A percentile compares a stretch with the other conserved stretches of the same genome.
Evolutionary conservation across 2,888 invertebrate genomes (phyloP).

Genomic region (Cantharis rustica): DNA sequence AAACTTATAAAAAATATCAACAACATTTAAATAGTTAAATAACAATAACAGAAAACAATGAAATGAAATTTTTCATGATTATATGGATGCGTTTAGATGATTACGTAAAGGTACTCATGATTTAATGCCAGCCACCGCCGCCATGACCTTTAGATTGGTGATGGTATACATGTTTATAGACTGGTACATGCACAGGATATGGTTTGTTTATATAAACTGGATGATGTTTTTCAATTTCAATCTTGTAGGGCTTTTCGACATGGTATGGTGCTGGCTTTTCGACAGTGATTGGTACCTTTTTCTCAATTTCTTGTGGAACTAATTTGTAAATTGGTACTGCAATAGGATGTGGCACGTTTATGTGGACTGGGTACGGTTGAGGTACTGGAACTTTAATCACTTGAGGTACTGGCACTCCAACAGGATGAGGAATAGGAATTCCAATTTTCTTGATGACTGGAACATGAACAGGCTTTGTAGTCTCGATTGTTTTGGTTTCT

Average conservation of each 20-base stretch:
- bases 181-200: conserved; percentile 74
- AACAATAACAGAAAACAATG: conserved; percentile 19
- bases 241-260: conserved; percentile 76
- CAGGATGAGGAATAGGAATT: conserved; percentile 74
- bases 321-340: conserved; percentile 75
- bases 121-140: conserved; percentile 8
- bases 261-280: conserved; percentile 74
- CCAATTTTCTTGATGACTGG: conserved; percentile 75
- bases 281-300: conserved; percentile 74
- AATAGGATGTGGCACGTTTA: conserved; percentile 72
- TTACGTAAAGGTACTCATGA: neutral
- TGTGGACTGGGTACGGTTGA: conserved; percentile 75
- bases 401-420: conserved; percentile 72
- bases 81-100: neutral
- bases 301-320: conserved; percentile 73
- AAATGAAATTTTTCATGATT: neutral
- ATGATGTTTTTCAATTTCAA: conserved; percentile 75
- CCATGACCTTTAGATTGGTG: conserved; percentile 52
- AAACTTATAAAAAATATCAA: conserved; percentile 13
- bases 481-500: conserved; percentile 67
- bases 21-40: conserved; percentile 21
- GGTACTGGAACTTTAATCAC: conserved; percentile 74
- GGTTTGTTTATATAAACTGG: conserved; percentile 68
- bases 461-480: conserved; percentile 71
- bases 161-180: conserved; percentile 76